Base-by-base conservation (phyloP, 2,797 vertebrate genomes). In the Alauda arvensis region DNA sequence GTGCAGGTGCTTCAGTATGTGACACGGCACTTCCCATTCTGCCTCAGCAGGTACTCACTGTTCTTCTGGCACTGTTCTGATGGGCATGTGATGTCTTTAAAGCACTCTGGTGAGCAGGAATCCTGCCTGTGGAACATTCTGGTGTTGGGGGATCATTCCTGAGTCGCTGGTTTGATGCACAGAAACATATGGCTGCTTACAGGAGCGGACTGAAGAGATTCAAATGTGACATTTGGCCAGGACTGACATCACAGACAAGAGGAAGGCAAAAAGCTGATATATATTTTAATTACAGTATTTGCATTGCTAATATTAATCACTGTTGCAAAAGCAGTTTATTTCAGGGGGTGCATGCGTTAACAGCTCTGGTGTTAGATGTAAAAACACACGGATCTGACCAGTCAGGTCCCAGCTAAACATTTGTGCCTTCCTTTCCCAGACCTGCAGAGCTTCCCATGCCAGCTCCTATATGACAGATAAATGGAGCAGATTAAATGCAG, bases 21-120 rank as follows among this genome's bases (percentile, higher is more conserved):
- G 69, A 59, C 74, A 21, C 2, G 25, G n/a, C 45, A 29, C 42
- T 83, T 91, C 52, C 48, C 45, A 6, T 67, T 85, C 60, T 84
- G 37, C 72, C 79, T 92, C 56, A 59, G 89, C 76, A 61, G 76
- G 71, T 52, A 28, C 52, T 52, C 26, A 19, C 1, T 91, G 66
- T 91, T 86, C 76, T 84, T 77, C 60, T 94, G 88, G 78, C 84
- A 51, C 53, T 51, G 65, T 66, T 87, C 60, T 87, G 33, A 46
- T 40, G 56, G 87, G 46, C 49, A 23, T 21, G 60, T 59, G 61
- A 49, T 56, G 42, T 52, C 70, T 83, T 69, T 51, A 34, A 69
- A 87, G 52, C 29, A 8, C 66, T 66, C 10, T 10, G 75, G 26
- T 70, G 55, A 56, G 57, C 77, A 79, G 77, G 23, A 87, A 43